Evolutionary conservation across 2,888 invertebrate species (phyloP).

Genomic region (Terebella lapidaria): DNA sequence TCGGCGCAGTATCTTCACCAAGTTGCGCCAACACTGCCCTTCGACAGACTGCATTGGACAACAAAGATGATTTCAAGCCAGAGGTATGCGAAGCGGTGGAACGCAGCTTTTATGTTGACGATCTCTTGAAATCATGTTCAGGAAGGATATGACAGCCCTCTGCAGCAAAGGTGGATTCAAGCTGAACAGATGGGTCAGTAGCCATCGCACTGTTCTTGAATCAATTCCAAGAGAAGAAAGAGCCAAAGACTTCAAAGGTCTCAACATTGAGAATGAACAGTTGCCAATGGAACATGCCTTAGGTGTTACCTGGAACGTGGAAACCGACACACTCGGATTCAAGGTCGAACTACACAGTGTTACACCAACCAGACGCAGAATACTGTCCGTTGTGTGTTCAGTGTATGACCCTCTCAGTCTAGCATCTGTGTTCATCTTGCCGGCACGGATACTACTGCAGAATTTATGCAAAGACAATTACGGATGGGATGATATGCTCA

Average conservation of each 20-base stretch:
- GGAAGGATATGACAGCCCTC: not conserved
- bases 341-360: not conserved
- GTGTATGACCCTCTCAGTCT: not conserved
- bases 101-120: not conserved
- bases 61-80: not conserved
- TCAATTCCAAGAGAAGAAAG: not conserved
- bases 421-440: not conserved
- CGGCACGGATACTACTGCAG: not conserved
- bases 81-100: not conserved
- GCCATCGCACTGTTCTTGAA: not conserved
- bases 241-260: not conserved
- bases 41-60: not conserved
- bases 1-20: not conserved
- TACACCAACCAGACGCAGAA: not conserved
- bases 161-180: not conserved
- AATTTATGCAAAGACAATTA: not conserved
- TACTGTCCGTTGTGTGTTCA: not conserved
- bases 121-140: not conserved
- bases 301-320: not conserved
- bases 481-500: not conserved
- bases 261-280: not conserved
- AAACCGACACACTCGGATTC: not conserved
- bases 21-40: not conserved
- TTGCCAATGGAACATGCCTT: not conserved
- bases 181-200: not conserved